Percentiles rank a stretch among this genome's conserved stretches.
phyloP scores from a whole-genome alignment of 2,113 vertebrate species.

The Columba janthina region DNA sequence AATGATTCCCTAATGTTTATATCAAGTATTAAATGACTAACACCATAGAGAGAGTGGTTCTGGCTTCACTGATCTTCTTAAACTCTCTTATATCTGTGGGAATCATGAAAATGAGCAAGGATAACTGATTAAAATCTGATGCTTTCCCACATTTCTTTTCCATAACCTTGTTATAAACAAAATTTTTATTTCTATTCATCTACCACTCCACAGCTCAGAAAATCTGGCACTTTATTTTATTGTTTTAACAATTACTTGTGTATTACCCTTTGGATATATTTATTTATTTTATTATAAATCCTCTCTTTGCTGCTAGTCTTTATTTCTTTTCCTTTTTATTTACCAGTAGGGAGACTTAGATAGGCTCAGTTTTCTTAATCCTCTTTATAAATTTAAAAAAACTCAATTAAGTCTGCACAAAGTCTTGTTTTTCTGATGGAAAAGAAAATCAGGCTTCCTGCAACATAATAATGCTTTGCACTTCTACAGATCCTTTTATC shows the following conservation, averaged over 20 bases:
- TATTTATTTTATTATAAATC: constrained; percentile 58
- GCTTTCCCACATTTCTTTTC: background rate
- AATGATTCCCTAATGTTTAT: background rate
- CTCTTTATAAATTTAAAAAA: constrained; percentile 61
- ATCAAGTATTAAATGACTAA: background rate
- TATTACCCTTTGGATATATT: background rate
- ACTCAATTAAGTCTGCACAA: constrained; percentile 57
- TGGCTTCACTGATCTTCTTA: background rate
- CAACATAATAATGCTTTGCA: constrained; percentile 33
- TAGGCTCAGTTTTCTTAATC: constrained; percentile 67
- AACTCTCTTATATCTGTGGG: background rate
- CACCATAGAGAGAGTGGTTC: background rate
- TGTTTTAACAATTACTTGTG: constrained; percentile 3
- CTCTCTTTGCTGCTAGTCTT: constrained; percentile 34
- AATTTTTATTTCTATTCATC: background rate
- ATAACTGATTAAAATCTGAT: background rate
- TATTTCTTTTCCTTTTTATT: constrained; percentile 54
- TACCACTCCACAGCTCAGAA: background rate
- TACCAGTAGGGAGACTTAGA: constrained; percentile 64
- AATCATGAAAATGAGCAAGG: background rate
- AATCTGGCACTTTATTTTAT: background rate
- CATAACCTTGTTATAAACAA: background rate
- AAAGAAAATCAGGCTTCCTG: constrained; percentile 42
- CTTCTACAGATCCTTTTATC: constrained; percentile 33
- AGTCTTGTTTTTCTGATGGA: constrained; percentile 39